Evolutionary conservation across 2,888 invertebrate genomes (phyloP).

Genomic region (Meghimatium bilineatum): DNA sequence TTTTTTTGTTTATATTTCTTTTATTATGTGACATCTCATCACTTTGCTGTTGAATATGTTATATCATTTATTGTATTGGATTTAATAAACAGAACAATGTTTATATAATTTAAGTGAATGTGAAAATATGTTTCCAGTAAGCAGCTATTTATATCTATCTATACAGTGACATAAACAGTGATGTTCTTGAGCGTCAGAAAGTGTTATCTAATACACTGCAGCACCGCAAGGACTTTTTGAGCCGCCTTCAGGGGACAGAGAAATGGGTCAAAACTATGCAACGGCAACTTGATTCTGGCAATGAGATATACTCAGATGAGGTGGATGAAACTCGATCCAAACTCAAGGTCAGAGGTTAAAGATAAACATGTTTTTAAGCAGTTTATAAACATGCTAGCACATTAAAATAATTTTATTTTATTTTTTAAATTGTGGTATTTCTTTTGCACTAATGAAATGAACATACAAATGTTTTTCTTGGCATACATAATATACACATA

Average conservation of each 20-base stretch:
- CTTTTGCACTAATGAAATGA: no score
- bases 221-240: constrained; percentile 83
- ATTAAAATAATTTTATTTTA: neutral
- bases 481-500: no score
- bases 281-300: constrained; percentile 82
- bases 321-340: constrained; percentile 86
- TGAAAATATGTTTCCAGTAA: no score
- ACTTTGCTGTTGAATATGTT: neutral
- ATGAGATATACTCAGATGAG: constrained; percentile 88
- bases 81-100: no score
- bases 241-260: constrained; percentile 86
- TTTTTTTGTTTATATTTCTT: no score
- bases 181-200: constrained; percentile 84
- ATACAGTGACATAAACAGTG: constrained; percentile 79
- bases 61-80: neutral
- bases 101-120: no score
- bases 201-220: constrained; percentile 66
- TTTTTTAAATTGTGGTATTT: neutral
- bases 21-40: no score
- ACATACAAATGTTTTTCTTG: no score
- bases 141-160: neutral
- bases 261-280: constrained; percentile 83
- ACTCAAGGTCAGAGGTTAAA: constrained; percentile 82
- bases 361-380: neutral
- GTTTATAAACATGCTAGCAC: neutral